Evolutionary conservation across 2,113 vertebrate species (phyloP).

Genomic region (Podiceps cristatus): DNA sequence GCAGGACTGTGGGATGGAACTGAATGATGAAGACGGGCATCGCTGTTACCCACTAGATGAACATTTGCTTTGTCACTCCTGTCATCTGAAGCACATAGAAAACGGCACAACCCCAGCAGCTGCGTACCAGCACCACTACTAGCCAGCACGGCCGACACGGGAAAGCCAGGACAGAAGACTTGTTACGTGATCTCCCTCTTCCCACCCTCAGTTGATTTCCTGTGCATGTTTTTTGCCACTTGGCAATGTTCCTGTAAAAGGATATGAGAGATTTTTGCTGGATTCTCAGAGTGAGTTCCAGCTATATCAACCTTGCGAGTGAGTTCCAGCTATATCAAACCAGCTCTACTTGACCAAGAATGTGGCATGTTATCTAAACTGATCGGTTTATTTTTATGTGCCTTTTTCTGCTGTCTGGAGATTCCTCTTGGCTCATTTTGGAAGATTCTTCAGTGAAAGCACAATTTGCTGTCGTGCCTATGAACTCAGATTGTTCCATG

Average conservation of each 20-base stretch:
- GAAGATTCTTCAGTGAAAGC: constrained; percentile 6
- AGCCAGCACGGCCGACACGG: not conserved
- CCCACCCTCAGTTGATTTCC: not conserved
- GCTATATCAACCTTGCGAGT: not conserved
- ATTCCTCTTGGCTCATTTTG: not conserved
- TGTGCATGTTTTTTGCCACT: not conserved
- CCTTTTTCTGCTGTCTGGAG: not conserved
- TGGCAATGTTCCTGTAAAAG: not conserved
- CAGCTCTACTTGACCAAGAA: not conserved
- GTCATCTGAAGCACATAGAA: constrained; percentile 91
- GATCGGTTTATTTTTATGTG: not conserved
- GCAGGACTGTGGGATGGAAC: constrained; percentile 93
- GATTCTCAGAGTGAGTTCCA: not conserved
- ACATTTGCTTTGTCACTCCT: constrained; percentile 91
- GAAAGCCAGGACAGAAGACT: not conserved
- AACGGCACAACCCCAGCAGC: constrained; percentile 65
- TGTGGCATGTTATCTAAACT: not conserved
- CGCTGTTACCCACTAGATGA: constrained; percentile 94
- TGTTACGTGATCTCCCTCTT: not conserved
- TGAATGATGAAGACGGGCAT: constrained; percentile 93
- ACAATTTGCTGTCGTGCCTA: not conserved
- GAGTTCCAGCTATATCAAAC: not conserved
- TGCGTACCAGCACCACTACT: constrained; percentile 76
- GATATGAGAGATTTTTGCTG: not conserved
- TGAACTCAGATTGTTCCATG: not conserved